phyloP scores from a whole-genome alignment of 2,888 invertebrate species.

The Agelastica alni region DNA sequence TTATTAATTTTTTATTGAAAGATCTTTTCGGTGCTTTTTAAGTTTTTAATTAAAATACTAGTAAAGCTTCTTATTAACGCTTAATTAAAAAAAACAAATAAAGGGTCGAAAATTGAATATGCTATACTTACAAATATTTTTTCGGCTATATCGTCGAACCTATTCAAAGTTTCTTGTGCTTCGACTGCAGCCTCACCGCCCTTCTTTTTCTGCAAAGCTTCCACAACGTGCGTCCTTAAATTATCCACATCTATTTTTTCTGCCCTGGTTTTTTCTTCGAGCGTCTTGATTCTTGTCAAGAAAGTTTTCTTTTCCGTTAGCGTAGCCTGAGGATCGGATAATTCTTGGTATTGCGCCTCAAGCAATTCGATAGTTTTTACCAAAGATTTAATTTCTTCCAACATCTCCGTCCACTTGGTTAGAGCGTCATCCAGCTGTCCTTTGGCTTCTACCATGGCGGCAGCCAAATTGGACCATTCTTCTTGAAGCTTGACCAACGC shows the following conservation, averaged over 20 bases:
- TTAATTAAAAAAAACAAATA: too few species aligned
- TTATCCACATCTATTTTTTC: conserved; percentile 90
- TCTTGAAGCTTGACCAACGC: conserved; percentile 82
- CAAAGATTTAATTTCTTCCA: conserved; percentile 85
- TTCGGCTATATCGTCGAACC: conserved; percentile 79
- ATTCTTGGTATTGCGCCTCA: conserved; percentile 73
- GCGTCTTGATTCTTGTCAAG: conserved; percentile 79
- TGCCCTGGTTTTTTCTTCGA: conserved; percentile 86
- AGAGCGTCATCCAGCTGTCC: conserved; percentile 85
- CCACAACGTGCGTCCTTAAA: conserved; percentile 79
- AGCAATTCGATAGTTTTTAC: conserved; percentile 81
- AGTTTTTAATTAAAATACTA: too few species aligned
- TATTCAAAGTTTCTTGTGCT: conserved; percentile 82
- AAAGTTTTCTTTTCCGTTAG: conserved; percentile 86
- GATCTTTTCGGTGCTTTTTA: too few species aligned
- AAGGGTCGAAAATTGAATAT: too few species aligned
- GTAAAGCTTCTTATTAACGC: too few species aligned
- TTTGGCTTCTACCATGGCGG: conserved; percentile 90
- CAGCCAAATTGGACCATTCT: conserved; percentile 85
- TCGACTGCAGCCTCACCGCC: conserved; percentile 81
- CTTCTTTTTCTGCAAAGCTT: conserved; percentile 84
- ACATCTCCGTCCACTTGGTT: conserved; percentile 87
- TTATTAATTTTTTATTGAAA: too few species aligned
- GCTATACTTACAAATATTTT: conserved; percentile 69
- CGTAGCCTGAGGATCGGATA: conserved; percentile 76